Evolutionary conservation across 2,888 invertebrate species (phyloP).

Genomic region (Eupithecia centaureata): DNA sequence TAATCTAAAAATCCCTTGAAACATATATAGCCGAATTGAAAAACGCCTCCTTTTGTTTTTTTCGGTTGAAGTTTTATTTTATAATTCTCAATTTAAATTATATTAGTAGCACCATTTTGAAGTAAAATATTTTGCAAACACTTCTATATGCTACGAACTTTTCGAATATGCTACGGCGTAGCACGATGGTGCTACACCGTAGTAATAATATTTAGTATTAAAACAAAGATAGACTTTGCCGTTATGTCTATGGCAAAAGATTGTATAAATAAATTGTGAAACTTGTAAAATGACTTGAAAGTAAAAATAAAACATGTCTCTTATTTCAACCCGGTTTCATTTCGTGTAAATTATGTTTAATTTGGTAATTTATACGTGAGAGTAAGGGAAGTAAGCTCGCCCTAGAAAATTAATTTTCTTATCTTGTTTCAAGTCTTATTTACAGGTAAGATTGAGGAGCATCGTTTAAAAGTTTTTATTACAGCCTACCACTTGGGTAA

Average conservation of each 20-base stretch:
- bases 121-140: neutral
- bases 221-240: neutral
- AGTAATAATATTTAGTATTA: neutral
- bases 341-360: conserved; percentile 9
- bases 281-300: neutral
- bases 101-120: too few species aligned
- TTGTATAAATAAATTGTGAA: neutral
- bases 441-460: conserved; percentile 18
- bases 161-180: neutral
- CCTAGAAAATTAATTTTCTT: conserved; percentile 10
- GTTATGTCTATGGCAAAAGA: neutral
- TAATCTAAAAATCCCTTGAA: too few species aligned
- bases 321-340: neutral
- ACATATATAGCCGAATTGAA: too few species aligned
- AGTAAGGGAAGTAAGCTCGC: neutral
- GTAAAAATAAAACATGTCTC: neutral
- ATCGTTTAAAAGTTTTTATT: conserved; percentile 24
- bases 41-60: too few species aligned
- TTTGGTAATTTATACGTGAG: neutral
- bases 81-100: too few species aligned
- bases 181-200: neutral
- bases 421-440: conserved; percentile 17
- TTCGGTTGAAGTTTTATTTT: too few species aligned
- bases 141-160: neutral
- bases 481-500: conserved; percentile 7